A percentile compares a stretch with the other conserved stretches of the same genome.
Evolutionary conservation across 2,797 vertebrate genomes (phyloP).

Genomic region (Chelonia mydas): DNA sequence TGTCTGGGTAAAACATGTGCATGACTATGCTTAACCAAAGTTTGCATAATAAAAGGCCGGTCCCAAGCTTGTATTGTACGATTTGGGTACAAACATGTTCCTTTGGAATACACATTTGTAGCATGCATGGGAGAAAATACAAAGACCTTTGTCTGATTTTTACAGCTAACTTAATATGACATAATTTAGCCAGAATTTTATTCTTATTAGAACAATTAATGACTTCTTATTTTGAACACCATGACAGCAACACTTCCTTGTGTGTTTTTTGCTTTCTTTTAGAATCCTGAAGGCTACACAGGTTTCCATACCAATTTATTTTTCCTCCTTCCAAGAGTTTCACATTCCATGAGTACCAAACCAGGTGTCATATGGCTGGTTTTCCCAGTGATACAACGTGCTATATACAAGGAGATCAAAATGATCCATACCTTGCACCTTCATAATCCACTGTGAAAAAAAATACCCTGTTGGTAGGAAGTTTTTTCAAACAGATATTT

Average conservation of each 20-base stretch:
- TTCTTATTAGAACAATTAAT: slow-evolving; percentile 59
- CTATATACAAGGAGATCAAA: slow-evolving; percentile 31
- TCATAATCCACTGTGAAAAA: slow-evolving; percentile 69
- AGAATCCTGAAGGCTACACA: slow-evolving; percentile 41
- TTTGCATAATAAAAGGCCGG: slow-evolving; percentile 2
- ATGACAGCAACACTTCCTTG: slow-evolving; percentile 54
- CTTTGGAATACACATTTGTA: not conserved
- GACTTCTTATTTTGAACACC: slow-evolving; percentile 1
- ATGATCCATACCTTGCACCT: slow-evolving; percentile 30
- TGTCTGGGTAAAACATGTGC: slow-evolving; percentile 26
- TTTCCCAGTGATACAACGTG: slow-evolving; percentile 26
- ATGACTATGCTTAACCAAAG: slow-evolving; percentile 40
- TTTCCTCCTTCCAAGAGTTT: slow-evolving; percentile 50
- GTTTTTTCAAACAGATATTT: slow-evolving; percentile 57
- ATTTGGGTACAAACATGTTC: slow-evolving; percentile 26
- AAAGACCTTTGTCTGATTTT: slow-evolving; percentile 48
- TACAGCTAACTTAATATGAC: slow-evolving; percentile 57
- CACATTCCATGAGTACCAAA: not conserved
- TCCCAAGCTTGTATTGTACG: not conserved
- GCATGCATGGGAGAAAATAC: slow-evolving; percentile 31
- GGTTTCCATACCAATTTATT: not conserved
- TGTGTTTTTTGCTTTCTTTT: slow-evolving; percentile 42
- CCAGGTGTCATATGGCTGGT: not conserved
- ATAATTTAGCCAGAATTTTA: slow-evolving; percentile 45
- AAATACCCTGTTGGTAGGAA: slow-evolving; percentile 57